Evolutionary conservation across 2,797 vertebrate species (phyloP), one percentile per base, ranked within the genome.

Genomic region (Sebastiscus tertius): DNA sequence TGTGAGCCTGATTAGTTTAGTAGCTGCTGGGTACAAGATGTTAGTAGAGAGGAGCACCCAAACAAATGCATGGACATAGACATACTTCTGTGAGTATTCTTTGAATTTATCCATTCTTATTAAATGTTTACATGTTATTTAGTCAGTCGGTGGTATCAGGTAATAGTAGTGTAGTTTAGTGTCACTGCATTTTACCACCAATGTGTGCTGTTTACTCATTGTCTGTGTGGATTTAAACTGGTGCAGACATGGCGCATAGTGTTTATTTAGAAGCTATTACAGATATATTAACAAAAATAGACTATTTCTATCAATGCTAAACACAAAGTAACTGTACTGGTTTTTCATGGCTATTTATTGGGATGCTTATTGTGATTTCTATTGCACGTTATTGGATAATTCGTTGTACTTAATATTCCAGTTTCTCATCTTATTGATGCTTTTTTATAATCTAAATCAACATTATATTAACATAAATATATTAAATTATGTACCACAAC

Each of bases 61-160:
- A 93, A 90, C 92, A 93, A 91, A 91, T 92, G 92, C 80, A 95
- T 96, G 95, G 94, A 95, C 66, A 82, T 93, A 87, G 88, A 95
- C 8, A 59, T 91, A 66, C 89, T 95, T 80, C 92, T 94, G 96
- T 96, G 77, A 96, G 96, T 96, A 94, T 85, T 36, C 49, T 27
- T 29, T 29, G 0, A 42, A 52, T 74, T 36, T 72, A 16, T 83
- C 14, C 3, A 36, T 20, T 16, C 3, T 79, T 36, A 6, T 55
- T 64, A 27, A 33, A 52, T 0, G 60, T 14, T 72, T 9, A 12
- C 0, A 33, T 42, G 6, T 24, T 11, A 26, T 55, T 49, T 3
- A 42, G 18, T 72, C 6, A 42, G 26, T 60, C 5, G 20, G 5
- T 78, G 5, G 11, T 59, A 6, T 69, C 13, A 26, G 1, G 0